Conservation (phyloP, 2,113 vertebrate species). For the Osmerus mordax region DNA sequence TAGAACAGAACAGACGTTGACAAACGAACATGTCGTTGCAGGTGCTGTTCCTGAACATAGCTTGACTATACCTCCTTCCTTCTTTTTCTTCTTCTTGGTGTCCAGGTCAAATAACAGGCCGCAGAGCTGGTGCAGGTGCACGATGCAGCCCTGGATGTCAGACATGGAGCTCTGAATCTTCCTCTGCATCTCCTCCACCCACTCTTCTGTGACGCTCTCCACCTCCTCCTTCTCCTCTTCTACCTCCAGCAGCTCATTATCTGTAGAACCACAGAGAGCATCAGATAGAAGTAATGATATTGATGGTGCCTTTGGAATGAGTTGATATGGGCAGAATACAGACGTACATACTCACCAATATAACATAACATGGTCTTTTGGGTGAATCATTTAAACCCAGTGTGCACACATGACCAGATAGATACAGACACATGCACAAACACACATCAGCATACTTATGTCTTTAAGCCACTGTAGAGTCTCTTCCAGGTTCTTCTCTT, state of each 20-base stretch:
- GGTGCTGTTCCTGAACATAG: background rate
- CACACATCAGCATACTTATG: slow-evolving; percentile 3
- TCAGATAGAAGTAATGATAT: background rate
- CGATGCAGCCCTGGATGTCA: slow-evolving; percentile 8
- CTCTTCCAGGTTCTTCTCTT: background rate
- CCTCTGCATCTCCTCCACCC: slow-evolving; percentile 24
- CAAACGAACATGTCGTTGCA: background rate
- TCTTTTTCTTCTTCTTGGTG: background rate
- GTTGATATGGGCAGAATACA: background rate
- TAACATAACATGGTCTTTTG: background rate
- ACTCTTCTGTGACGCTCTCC: slow-evolving; percentile 2
- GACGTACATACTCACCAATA: background rate
- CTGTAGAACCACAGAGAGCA: background rate
- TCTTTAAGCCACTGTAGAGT: slow-evolving; percentile 19
- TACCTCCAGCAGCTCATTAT: slow-evolving; percentile 2
- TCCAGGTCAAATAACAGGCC: slow-evolving; percentile 2
- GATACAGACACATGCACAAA: background rate
- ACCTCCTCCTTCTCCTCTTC: background rate
- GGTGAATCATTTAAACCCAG: background rate
- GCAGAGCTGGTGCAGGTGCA: slow-evolving; percentile 1
- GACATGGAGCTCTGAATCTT: slow-evolving; percentile 11
- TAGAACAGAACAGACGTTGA: background rate
- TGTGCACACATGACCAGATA: background rate
- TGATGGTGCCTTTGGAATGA: background rate
- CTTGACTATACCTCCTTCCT: background rate